These are phyloP conservation scores for Villa cingulata DNA, from an alignment of 2,888 invertebrate species.

Conservation along the genomic window DNA sequence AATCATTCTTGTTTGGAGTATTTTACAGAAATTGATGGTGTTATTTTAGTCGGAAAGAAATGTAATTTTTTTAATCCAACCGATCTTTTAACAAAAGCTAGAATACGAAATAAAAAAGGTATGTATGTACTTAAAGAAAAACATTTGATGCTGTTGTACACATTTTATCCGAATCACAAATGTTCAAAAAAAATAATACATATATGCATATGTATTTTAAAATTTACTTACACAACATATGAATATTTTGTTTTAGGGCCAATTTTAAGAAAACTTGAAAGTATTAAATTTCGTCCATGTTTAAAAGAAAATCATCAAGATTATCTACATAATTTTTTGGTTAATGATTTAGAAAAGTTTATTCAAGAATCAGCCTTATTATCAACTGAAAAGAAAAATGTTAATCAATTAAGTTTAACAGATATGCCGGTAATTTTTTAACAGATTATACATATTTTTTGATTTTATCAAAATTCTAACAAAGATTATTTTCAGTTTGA, in stretches of 20 bases:
- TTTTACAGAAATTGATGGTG: slow-evolving; percentile 79
- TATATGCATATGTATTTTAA: too few relatives aligned
- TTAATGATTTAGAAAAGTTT: slow-evolving; percentile 31
- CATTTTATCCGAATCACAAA: background rate
- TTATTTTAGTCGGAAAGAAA: slow-evolving; percentile 57
- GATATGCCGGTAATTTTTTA: slow-evolving; percentile 33
- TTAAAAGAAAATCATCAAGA: slow-evolving; percentile 25
- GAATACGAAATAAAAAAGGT: slow-evolving; percentile 20
- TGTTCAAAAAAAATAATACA: too few relatives aligned
- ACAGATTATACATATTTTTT: background rate
- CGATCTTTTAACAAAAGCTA: slow-evolving; percentile 21
- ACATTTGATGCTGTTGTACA: too few relatives aligned
- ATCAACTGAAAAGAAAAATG: slow-evolving; percentile 8
- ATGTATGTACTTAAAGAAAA: background rate
- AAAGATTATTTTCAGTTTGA: slow-evolving; percentile 52
- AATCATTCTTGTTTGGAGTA: slow-evolving; percentile 68
- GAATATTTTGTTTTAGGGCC: slow-evolving; percentile 19
- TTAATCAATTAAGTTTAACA: slow-evolving; percentile 18
- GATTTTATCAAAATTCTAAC: background rate
- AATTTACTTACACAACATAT: background rate
- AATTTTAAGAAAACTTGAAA: slow-evolving; percentile 30
- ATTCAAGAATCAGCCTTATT: slow-evolving; percentile 19
- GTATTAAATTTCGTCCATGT: slow-evolving; percentile 28
- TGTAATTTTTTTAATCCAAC: slow-evolving; percentile 22
- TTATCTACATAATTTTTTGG: slow-evolving; percentile 27